A percentile compares a stretch with the other conserved stretches of the same genome.
Evolutionary conservation across 2,888 invertebrate genomes (phyloP).

Genomic region (Luperina nickerlii): DNA sequence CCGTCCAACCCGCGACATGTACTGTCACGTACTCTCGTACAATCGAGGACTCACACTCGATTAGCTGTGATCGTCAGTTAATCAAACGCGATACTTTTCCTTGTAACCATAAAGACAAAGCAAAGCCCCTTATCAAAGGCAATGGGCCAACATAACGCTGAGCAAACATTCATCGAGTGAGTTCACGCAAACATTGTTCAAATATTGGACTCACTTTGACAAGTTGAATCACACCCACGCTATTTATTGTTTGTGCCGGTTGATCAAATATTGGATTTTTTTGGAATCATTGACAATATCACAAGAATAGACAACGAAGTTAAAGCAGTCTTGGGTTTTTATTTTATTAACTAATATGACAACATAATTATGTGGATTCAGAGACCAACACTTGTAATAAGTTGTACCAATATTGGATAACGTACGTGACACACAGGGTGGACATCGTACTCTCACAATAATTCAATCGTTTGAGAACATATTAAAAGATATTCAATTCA

Average conservation of each 20-base stretch:
- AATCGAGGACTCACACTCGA: conserved; percentile 40
- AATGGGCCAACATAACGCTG: conserved; percentile 38
- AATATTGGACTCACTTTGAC: conserved; percentile 23
- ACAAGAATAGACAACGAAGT: background rate
- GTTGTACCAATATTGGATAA: background rate
- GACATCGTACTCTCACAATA: background rate
- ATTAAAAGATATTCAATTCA: too few species aligned
- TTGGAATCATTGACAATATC: background rate
- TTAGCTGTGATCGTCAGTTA: conserved; percentile 33
- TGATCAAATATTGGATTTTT: conserved; percentile 3
- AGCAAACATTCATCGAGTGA: conserved; percentile 23
- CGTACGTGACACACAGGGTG: background rate
- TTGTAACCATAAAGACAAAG: conserved; percentile 33
- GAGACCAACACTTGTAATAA: background rate
- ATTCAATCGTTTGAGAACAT: background rate
- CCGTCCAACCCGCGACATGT: background rate
- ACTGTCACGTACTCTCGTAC: background rate
- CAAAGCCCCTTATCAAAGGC: conserved; percentile 37
- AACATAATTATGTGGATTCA: background rate
- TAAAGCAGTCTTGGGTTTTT: background rate
- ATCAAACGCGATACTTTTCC: conserved; percentile 47
- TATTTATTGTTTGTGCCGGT: conserved; percentile 8
- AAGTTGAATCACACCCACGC: background rate
- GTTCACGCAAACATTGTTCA: conserved; percentile 25
- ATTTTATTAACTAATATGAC: background rate